Base-by-base conservation (phyloP, 2,888 invertebrate species). In the Dioctria linearis region DNA sequence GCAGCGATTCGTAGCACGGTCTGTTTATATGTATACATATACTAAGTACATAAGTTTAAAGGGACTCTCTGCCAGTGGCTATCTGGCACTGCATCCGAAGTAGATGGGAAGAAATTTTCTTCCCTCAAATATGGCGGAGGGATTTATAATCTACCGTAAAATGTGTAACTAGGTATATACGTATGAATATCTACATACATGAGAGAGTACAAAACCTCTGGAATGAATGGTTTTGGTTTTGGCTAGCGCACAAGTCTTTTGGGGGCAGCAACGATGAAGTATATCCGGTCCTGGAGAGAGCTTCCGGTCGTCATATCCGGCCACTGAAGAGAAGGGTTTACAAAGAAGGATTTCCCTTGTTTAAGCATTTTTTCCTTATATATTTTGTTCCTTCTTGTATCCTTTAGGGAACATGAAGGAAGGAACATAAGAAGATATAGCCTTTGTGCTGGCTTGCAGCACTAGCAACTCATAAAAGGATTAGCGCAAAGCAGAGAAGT, bases 291-390 rank as follows among this genome's bases (percentile, higher is more conserved):
- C 71, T 54, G 71, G 57, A 73, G 73, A 73, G 73, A 73, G 73
- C 73, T 57, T 73, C 73, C 73, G 73, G 73, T 13, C 73, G 59
- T 73, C 73, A 73, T 73, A 59, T 73, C 73, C 73, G 73, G 73
- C 42, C 43, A 42, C 73, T 73, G 43, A 57, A 73, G 73, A 42
- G 73, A 73, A 73, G 73, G 73, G 57, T 73, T 73, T 73, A 43
- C 73, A 59, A 39, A 42, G 42, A 59, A 54, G 57, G 59, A 42
- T 73, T 73, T 73, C 73, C 73, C 51, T 43, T 25, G 13, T 43
- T 54, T 54, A 54, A 54, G 54, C 54, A n/a, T 11, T 54, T 54
- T 54, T 54, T 54, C n/a, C 11, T 8, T 54, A 54, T 54, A 11
- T 54, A 54, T 54, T 54, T 11, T 54, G 54, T n/a, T 1, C 4